Conservation (phyloP, 1,140 invertebrate genomes). For the Drosophila ohnishii region DNA sequence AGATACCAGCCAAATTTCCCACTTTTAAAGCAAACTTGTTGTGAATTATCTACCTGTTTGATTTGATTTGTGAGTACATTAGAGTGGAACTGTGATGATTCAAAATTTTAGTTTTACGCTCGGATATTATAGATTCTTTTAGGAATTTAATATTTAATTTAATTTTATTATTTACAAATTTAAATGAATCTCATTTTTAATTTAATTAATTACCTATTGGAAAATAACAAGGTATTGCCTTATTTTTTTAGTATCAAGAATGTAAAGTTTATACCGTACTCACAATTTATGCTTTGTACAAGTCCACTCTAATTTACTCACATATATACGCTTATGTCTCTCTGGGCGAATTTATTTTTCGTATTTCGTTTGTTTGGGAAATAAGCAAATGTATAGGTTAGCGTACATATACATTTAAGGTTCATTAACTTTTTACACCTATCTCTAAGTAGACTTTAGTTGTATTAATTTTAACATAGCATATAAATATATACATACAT, state of each 20-base stretch:
- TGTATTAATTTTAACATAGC: neutral
- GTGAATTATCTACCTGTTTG: neutral
- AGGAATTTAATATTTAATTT: neutral
- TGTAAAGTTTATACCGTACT: too few species aligned
- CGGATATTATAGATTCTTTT: neutral
- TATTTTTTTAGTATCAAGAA: too few species aligned
- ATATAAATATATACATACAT: neutral
- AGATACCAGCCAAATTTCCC: neutral
- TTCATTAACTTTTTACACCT: neutral
- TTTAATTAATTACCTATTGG: neutral
- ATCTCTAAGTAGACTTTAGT: neutral
- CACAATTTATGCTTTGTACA: too few species aligned
- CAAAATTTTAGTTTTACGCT: neutral
- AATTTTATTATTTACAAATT: neutral
- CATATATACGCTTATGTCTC: neutral
- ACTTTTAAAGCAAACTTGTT: constrained; percentile 22
- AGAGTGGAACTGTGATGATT: neutral
- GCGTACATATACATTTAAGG: neutral
- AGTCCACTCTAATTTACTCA: constrained; percentile 2
- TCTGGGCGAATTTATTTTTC: neutral
- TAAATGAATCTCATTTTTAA: neutral
- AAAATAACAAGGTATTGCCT: too few species aligned
- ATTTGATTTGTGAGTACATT: neutral
- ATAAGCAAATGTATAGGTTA: neutral
- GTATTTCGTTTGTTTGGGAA: constrained; percentile 10